Conservation (phyloP, 2,113 vertebrate species). For the Aptenodytes patagonicus region DNA sequence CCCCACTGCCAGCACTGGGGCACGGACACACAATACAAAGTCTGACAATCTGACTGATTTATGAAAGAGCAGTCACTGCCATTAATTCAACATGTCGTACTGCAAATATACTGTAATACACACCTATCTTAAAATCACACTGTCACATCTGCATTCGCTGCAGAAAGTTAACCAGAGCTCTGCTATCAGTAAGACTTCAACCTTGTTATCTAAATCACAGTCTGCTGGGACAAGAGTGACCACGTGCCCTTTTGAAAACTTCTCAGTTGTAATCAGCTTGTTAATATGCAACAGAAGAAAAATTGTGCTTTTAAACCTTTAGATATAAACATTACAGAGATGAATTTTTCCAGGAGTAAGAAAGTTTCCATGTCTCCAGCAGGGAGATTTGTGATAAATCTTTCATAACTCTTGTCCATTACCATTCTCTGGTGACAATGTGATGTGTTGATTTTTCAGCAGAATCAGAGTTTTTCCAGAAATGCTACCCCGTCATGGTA, state of each 20-base stretch:
- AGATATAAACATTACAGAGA: background rate
- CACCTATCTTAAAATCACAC: background rate
- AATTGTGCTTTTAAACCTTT: background rate
- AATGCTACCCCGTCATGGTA: background rate
- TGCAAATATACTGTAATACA: background rate
- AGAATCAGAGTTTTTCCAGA: background rate
- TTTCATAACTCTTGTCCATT: background rate
- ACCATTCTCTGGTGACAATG: background rate
- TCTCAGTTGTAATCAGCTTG: background rate
- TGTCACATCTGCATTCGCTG: background rate
- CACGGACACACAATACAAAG: fast-evolving
- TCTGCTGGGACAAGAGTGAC: background rate
- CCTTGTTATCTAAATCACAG: background rate
- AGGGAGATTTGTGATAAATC: background rate
- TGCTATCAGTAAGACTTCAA: background rate
- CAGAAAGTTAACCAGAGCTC: background rate
- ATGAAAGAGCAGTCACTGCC: background rate
- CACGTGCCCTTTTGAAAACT: background rate
- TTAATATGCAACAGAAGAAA: background rate
- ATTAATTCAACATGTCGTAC: background rate
- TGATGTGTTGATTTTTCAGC: background rate
- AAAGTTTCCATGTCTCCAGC: background rate
- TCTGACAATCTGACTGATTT: background rate
- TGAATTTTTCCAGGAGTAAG: background rate
- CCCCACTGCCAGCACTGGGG: fast-evolving